A percentile compares a stretch with the other conserved stretches of the same genome.
These are phyloP conservation scores for Cancer borealis DNA, from an alignment of 2,888 invertebrate genomes.

Conservation along the genomic window DNA sequence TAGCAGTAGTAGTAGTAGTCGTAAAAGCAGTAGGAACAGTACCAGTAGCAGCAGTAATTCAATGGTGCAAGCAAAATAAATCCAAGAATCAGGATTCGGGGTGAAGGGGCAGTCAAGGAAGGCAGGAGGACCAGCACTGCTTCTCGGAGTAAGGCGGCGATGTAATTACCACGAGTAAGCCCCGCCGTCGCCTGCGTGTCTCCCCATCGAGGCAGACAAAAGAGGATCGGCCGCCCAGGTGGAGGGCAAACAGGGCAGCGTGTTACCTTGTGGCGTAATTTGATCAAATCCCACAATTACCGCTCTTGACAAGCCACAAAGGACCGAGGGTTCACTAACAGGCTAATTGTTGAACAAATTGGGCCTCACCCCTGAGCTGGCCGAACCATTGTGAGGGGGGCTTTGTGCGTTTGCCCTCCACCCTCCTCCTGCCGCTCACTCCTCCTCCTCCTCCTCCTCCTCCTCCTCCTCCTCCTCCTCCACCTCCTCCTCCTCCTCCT, in stretches of 20 bases:
- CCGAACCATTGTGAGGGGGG: conserved; percentile 47
- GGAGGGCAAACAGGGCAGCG: conserved; percentile 34
- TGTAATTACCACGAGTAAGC: conserved; percentile 7
- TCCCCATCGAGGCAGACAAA: not conserved
- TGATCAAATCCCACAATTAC: conserved; percentile 49
- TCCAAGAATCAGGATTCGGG: not conserved
- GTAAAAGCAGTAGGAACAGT: not conserved
- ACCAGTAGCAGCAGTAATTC: not conserved
- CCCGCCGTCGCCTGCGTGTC: conserved; percentile 23
- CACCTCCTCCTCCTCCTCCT: not conserved
- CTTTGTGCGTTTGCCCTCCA: conserved; percentile 31
- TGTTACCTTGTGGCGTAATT: conserved; percentile 47
- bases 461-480: not conserved
- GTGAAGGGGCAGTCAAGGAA: no score
- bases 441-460: not conserved
- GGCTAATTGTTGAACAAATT: conserved; percentile 70
- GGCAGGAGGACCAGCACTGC: not conserved
- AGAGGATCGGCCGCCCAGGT: not conserved
- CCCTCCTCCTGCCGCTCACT: conserved; percentile 22
- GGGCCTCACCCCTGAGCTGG: conserved; percentile 53
- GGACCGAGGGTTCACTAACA: conserved; percentile 53
- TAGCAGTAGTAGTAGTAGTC: not conserved
- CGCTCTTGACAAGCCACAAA: conserved; percentile 55
- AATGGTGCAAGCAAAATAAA: not conserved
- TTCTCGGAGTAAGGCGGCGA: not conserved